Evolutionary conservation across 2,888 invertebrate species (phyloP).

Genomic region (Iselma pallidipennis): DNA sequence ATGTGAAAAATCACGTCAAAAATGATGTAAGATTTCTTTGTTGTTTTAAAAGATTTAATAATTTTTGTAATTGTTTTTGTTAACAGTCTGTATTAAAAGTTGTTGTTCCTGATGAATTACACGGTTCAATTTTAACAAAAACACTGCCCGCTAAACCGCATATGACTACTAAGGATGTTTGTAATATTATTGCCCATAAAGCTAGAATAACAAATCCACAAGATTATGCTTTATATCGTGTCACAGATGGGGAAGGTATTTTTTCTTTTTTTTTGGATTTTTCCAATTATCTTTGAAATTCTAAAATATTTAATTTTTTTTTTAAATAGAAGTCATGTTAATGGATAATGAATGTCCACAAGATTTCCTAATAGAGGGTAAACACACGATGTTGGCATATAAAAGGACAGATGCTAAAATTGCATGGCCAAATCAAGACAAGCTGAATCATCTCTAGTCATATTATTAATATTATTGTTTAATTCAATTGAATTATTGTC

Average conservation of each 20-base stretch:
- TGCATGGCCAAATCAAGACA: slow-evolving; percentile 82
- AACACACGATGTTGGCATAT: slow-evolving; percentile 91
- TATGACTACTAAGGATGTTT: slow-evolving; percentile 90
- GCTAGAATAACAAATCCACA: slow-evolving; percentile 95
- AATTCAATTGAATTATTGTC: slow-evolving; percentile 1
- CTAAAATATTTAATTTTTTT: slow-evolving; percentile 3
- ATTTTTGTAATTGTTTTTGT: slow-evolving; percentile 21
- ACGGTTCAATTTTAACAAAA: slow-evolving; percentile 88
- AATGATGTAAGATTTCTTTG: slow-evolving; percentile 49
- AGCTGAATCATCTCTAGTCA: slow-evolving; percentile 45
- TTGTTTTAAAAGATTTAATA: slow-evolving; percentile 1
- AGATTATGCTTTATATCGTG: slow-evolving; percentile 90
- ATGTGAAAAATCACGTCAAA: slow-evolving; percentile 48
- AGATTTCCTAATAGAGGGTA: slow-evolving; percentile 75
- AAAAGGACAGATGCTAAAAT: slow-evolving; percentile 96
- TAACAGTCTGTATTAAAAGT: slow-evolving; percentile 81
- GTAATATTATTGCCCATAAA: slow-evolving; percentile 93
- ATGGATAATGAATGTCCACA: slow-evolving; percentile 90
- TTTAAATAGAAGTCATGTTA: slow-evolving; percentile 83
- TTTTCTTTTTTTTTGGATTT: background rate
- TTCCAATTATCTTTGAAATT: background rate
- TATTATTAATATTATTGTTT: slow-evolving; percentile 1
- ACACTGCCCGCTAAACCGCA: slow-evolving; percentile 92
- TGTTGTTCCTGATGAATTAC: slow-evolving; percentile 91
- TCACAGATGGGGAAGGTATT: slow-evolving; percentile 87